These are phyloP conservation scores for Colletes gigas DNA, from an alignment of 1,140 invertebrate species.

Conservation along the genomic window DNA sequence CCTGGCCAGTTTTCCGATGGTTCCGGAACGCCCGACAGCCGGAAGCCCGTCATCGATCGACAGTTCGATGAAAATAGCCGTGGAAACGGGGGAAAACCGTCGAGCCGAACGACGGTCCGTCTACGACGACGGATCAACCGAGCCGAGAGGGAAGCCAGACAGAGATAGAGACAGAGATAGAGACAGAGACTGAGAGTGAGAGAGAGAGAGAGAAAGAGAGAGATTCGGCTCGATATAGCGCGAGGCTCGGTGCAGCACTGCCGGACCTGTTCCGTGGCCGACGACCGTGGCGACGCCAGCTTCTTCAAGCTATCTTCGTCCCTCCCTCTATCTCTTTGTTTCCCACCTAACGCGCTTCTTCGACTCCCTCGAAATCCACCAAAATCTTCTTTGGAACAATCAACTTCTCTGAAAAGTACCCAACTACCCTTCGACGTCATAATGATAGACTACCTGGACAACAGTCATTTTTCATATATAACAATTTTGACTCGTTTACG, in stretches of 20 bases:
- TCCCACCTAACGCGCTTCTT: not conserved
- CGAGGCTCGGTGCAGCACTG: slow-evolving; percentile 70
- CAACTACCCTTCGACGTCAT: too few species aligned
- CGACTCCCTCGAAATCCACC: not conserved
- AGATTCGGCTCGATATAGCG: slow-evolving; percentile 73
- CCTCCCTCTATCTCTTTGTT: not conserved
- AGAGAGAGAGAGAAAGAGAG: slow-evolving; percentile 54
- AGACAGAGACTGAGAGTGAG: slow-evolving; percentile 53
- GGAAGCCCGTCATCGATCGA: slow-evolving; percentile 46
- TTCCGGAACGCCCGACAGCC: slow-evolving; percentile 6
- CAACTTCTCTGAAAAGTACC: too few species aligned
- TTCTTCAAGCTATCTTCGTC: slow-evolving; percentile 59
- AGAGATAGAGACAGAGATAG: slow-evolving; percentile 50
- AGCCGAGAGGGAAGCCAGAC: slow-evolving; percentile 36
- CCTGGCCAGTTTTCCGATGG: slow-evolving; percentile 45
- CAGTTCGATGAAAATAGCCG: slow-evolving; percentile 5
- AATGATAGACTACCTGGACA: too few species aligned
- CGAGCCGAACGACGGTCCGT: slow-evolving; percentile 29
- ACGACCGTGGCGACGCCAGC: slow-evolving; percentile 64
- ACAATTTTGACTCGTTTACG: too few species aligned
- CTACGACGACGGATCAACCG: slow-evolving; percentile 19
- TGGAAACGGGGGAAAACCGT: slow-evolving; percentile 3
- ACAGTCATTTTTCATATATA: too few species aligned
- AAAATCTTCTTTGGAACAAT: not conserved
- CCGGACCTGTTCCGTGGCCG: slow-evolving; percentile 54